Evolutionary conservation across 2,113 vertebrate genomes (phyloP).

Genomic region (Lethenteron reissneri): DNA sequence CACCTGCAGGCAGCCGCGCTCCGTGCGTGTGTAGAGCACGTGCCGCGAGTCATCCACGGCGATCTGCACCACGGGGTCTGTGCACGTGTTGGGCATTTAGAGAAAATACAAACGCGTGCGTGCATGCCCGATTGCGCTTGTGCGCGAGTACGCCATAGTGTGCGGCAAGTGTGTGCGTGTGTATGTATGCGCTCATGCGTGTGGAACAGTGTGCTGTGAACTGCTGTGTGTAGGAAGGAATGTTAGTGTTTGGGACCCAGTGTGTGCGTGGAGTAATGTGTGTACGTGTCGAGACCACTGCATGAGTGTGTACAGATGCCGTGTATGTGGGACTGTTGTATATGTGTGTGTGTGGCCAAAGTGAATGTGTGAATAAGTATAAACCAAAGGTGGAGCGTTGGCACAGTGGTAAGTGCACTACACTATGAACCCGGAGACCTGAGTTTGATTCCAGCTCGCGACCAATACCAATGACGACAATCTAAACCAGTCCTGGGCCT

Average conservation of each 20-base stretch:
- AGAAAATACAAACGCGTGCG: background rate
- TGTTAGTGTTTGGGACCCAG: background rate
- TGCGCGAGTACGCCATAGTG: background rate
- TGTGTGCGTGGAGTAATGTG: background rate
- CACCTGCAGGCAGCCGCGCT: constrained; percentile 82
- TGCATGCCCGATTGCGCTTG: background rate
- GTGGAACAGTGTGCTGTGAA: background rate
- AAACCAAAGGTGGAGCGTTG: no score
- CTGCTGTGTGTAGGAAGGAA: background rate
- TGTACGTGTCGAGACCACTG: background rate
- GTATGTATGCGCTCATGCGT: background rate
- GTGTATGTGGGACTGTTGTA: background rate
- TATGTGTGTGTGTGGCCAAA: background rate
- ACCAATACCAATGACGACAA: no score
- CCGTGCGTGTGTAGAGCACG: constrained; percentile 65
- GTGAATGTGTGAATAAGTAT: background rate
- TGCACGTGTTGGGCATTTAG: background rate
- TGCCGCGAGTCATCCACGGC: constrained; percentile 75
- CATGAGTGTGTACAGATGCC: background rate
- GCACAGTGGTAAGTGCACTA: no score
- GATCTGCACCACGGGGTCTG: constrained; percentile 87
- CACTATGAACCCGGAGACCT: no score
- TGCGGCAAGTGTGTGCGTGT: background rate
- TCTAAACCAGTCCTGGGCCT: no score
- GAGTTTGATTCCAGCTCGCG: no score